phyloP scores from a whole-genome alignment of 2,113 vertebrate genomes.

The Podarcis raffonei region DNA sequence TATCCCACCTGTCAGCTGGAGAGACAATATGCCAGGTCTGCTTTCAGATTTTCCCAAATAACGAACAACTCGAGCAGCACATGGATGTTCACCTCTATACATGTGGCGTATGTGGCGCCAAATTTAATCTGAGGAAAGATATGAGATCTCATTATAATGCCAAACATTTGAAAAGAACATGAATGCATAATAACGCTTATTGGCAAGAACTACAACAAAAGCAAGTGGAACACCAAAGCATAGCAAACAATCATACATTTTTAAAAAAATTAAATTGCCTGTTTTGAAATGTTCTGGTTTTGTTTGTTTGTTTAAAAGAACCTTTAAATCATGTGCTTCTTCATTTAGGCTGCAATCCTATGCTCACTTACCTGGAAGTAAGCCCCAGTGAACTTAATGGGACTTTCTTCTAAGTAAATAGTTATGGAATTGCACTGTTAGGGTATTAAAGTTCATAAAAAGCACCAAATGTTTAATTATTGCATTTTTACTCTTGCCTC shows the following conservation, averaged over 20 bases:
- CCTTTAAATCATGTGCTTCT: constrained; percentile 74
- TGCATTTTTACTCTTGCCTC: constrained; percentile 80
- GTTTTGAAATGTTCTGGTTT: constrained; percentile 49
- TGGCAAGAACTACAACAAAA: constrained; percentile 69
- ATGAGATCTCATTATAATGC: constrained; percentile 98
- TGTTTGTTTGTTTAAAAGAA: constrained; percentile 68
- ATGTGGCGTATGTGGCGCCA: constrained; percentile 96
- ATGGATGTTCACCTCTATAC: constrained; percentile 98
- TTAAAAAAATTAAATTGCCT: constrained; percentile 58
- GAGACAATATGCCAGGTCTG: constrained; percentile 99
- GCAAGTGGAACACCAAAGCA: constrained; percentile 81
- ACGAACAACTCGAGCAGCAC: constrained; percentile 94
- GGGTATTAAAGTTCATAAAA: constrained; percentile 49
- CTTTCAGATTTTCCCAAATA: constrained; percentile 96
- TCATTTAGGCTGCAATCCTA: constrained; percentile 66
- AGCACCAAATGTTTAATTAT: constrained; percentile 75
- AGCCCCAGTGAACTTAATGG: background rate
- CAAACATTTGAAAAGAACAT: constrained; percentile 94
- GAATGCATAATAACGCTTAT: constrained; percentile 68
- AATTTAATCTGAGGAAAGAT: constrained; percentile 98
- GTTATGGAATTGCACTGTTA: background rate
- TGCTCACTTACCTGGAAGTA: background rate
- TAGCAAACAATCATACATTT: constrained; percentile 75
- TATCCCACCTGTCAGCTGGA: constrained; percentile 94
- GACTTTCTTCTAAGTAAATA: background rate